Evolutionary conservation across 2,113 vertebrate species (phyloP), one percentile per base, ranked within the genome.

Genomic region (Orthonyx spaldingii): DNA sequence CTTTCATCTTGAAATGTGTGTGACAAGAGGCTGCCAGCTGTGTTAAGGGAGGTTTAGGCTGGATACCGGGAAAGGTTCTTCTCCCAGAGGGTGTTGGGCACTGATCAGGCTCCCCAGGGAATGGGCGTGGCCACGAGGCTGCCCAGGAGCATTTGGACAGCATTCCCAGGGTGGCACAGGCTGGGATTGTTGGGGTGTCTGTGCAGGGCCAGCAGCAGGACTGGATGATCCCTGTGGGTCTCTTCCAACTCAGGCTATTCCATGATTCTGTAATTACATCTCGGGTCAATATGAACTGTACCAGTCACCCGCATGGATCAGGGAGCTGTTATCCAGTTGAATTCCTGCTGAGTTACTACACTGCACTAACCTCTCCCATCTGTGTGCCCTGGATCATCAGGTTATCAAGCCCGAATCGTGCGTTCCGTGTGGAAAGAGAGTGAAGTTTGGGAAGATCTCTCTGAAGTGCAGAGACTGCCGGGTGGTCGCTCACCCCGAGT

Each of bases 401-500:
- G 99, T 99, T 96, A 99, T 99, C 96, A 99, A 99, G 91, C 99
- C 99, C 0, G 99, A 99, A 64, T 99, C 99, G 5, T 99, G 99
- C 30, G 99, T 99, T n/a, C 99, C 99, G 0, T 99, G 99, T 83
- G 99, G 99, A 5, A 99, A 99, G 96, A 98, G 99, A 80, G 99
- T 99, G 79, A 99, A 99, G 96, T 99, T 99, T 97, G 99, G 99
- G 13, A 99, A 99, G 96, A 95, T 99, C 57, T 99, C 99, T 4
- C 97, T 99, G 5, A 99, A 99, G 89, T 99, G 99, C 94, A 97
- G 99, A 11, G 99, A 99, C 95, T 99, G 99, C 97, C 97, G 99
- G 24, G 98, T 99, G 64, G 98, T 99, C 5, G 46, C 99, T 28
- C 99, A 99, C 72, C 98, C 99, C 0, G 99, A 99, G 95, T 99